Evolutionary conservation across 1,140 invertebrate genomes (phyloP), one percentile per base, ranked within the genome.

Genomic region (Leptoteleia sp.): DNA sequence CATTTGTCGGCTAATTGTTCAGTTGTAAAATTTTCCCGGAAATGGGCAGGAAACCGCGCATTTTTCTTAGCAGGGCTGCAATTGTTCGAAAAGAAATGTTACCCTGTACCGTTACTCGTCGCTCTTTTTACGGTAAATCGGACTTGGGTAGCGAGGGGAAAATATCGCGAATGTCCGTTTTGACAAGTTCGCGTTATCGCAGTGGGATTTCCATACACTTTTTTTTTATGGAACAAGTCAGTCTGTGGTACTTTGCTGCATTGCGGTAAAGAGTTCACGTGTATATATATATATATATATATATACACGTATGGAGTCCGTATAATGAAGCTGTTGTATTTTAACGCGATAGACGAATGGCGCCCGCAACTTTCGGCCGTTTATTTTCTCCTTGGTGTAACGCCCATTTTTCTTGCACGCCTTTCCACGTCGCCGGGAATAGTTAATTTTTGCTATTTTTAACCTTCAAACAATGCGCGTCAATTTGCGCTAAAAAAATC

Each of bases 311-410:
- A 47, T 57, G 11, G 29, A 35, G 17, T 47, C 16, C 9, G 40
- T 42, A 47, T 68, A 68, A 68, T 57, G 52, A 68, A 68, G 50
- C 50, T 47, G 52, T 47, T 57, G 64, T 33, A 55, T 38, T 47
- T 68, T 52, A 19, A 29, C 22, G 29, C 47, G 17, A 65, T 65
- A 42, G 25, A 50, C 33, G 45, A 64, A 61, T 35, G 29, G 8
- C 27, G 40, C 15, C 13, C n/a, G 13, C 15, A 59, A 45, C 16
- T 61, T 43, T 43, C 15, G 16, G 9, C n/a, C 12, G n/a, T 31
- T 45, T 13, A 38, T 59, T 43, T 31, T 33, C 1, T 31, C 12
- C 5, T 43, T 19, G 13, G 6, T 40, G 9, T 9, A 57, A 5
- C 17, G 7, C 11, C 22, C 37, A 15, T 42, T 42, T 42, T n/a